Evolutionary conservation across 2,797 vertebrate species (phyloP).

Genomic region (Acridotheres tristis): DNA sequence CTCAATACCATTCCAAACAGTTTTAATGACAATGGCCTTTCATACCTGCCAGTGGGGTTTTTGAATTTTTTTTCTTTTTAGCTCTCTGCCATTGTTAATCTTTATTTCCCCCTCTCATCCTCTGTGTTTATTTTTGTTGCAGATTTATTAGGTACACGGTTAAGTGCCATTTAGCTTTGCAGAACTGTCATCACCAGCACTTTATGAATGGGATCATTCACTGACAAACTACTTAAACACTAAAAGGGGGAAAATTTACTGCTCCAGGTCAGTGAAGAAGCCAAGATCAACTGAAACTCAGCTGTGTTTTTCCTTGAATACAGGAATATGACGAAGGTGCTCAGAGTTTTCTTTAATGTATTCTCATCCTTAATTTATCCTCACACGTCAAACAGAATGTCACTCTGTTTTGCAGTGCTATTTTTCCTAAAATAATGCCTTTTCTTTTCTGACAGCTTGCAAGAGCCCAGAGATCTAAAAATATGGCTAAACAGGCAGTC

Average conservation of each 20-base stretch:
- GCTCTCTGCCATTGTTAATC: constrained; percentile 17
- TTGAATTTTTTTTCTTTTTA: background rate
- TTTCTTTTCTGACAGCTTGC: constrained; percentile 12
- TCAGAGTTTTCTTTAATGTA: constrained; percentile 14
- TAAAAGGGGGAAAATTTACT: constrained; percentile 56
- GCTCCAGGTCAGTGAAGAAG: constrained; percentile 67
- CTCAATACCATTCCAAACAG: background rate
- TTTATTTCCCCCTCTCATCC: background rate
- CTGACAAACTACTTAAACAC: constrained; percentile 70
- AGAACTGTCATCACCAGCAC: constrained; percentile 68
- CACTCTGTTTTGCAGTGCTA: constrained; percentile 4
- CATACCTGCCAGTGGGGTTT: background rate
- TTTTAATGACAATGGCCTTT: constrained; percentile 33
- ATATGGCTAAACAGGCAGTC: constrained; percentile 22
- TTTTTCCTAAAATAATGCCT: constrained; percentile 55
- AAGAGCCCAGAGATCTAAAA: background rate
- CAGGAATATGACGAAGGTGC: constrained; percentile 48
- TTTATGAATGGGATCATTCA: constrained; percentile 78
- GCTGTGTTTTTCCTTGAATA: constrained; percentile 38
- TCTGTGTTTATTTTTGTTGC: constrained; percentile 74
- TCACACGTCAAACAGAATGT: constrained; percentile 29
- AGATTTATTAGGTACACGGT: constrained; percentile 69
- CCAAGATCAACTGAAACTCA: constrained; percentile 76
- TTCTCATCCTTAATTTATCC: constrained; percentile 41
- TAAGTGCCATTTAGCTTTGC: constrained; percentile 70